Evolutionary conservation across 2,797 vertebrate species (phyloP).

Genomic region (Pipistrellus kuhlii): DNA sequence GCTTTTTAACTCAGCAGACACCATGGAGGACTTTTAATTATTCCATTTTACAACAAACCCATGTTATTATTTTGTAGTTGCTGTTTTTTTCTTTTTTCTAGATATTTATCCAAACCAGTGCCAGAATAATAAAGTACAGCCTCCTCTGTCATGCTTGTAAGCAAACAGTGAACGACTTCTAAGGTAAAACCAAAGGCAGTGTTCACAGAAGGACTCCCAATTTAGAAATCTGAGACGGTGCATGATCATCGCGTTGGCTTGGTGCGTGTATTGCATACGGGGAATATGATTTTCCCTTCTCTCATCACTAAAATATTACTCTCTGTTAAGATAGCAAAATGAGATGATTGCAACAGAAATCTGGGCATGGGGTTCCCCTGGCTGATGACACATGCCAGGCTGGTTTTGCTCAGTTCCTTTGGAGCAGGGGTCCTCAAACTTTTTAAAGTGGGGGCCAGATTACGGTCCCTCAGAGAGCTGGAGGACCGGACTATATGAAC

Average conservation of each 20-base stretch:
- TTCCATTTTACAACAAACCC: conserved; percentile 60
- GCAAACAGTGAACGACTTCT: conserved; percentile 31
- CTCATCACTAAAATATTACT: conserved; percentile 1
- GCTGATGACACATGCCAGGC: neutral
- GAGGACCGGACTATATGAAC: too few species aligned
- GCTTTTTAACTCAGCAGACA: conserved; percentile 41
- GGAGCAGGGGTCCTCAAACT: too few species aligned
- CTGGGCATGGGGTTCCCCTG: neutral
- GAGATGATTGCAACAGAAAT: neutral
- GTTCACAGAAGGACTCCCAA: neutral
- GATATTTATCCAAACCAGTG: conserved; percentile 64
- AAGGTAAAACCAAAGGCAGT: conserved; percentile 53
- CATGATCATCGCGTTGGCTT: neutral
- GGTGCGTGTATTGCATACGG: neutral
- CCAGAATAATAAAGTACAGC: conserved; percentile 56
- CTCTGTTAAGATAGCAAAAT: neutral
- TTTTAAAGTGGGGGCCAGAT: too few species aligned
- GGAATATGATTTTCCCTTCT: neutral
- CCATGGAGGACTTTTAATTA: conserved; percentile 62
- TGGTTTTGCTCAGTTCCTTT: neutral
- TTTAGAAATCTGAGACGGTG: conserved; percentile 39
- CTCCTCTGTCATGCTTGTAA: neutral
- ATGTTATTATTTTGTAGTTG: conserved; percentile 28
- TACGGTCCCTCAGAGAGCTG: too few species aligned
- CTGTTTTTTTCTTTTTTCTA: neutral